Base-by-base conservation (phyloP, 2,888 invertebrate genomes). In the Polydrusus pterygomalis region DNA sequence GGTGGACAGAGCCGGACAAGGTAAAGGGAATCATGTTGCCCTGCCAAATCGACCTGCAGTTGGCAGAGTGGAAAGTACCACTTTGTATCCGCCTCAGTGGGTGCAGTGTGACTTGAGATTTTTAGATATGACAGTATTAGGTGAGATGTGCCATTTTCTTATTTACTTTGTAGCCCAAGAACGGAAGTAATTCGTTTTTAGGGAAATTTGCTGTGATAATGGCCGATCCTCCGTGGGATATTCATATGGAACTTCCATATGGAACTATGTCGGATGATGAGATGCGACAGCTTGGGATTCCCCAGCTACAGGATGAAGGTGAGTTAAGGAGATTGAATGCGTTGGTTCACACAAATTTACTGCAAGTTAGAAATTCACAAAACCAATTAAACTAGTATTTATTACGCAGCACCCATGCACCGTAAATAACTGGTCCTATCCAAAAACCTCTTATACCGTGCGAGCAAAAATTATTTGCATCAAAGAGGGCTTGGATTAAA, bases 201-300 rank as follows among this genome's bases (percentile, higher is more conserved):
- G 95, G 95, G n/a, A 98, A 99, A 89, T 99, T 98, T 89, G 96
- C 98, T 0, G 98, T 99, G 2, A 96, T 99, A 80, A 99, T 99
- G 99, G 98, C 98, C 40, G 97, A 98, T 87, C 98, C 98, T 0
- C 99, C 98, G 0, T 99, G 98, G 99, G 99, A 99, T 85, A 99
- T 99, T 80, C 98, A 99, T 87, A 99, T 99, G 98, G 98, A 99
- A 88, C 89, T 99, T 58, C 98, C 98, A 0, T 99, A 99, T 86
- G 99, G 98, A 1, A 99, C 98, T 0, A 97, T 99, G 97, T 97
- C 97, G 0, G 98, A 99, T 85, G 98, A 98, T 86, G 98, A 99
- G 89, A 99, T 99, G 98, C 90, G 98, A 65, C 96, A 96, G 77
- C 89, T 99, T 17, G 97, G 97, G 1, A 96, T 99, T 69, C 98